These are phyloP conservation scores for Cheilinus undulatus DNA, from an alignment of 2,113 vertebrate genomes.

Conservation along the genomic window DNA sequence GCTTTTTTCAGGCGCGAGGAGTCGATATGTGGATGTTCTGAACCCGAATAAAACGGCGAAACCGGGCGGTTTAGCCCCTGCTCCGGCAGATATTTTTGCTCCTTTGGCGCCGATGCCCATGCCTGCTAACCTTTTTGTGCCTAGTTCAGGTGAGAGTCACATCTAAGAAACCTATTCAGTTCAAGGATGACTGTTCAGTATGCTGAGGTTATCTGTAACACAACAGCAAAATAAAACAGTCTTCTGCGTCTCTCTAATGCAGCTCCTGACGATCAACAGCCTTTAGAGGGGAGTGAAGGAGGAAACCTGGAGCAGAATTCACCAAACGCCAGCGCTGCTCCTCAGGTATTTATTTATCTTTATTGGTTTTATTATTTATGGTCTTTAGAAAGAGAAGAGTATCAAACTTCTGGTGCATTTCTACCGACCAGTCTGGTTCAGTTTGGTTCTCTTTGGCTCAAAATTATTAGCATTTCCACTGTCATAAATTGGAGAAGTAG, in stretches of 20 bases:
- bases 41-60: conserved; percentile 87
- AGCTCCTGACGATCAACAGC: conserved; percentile 87
- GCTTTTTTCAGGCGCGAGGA: conserved; percentile 79
- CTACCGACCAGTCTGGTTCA: too few species aligned
- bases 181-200: background rate
- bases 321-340: conserved; percentile 64
- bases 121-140: conserved; percentile 89
- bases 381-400: too few species aligned
- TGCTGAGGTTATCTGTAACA: background rate
- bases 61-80: conserved; percentile 77
- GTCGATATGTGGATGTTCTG: conserved; percentile 93
- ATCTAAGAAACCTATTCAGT: rapidly evolving
- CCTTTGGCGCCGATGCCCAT: conserved; percentile 94
- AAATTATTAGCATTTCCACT: too few species aligned
- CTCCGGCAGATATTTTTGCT: conserved; percentile 93
- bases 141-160: conserved; percentile 86
- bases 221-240: background rate
- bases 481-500: too few species aligned
- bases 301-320: conserved; percentile 73
- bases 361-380: background rate
- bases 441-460: too few species aligned
- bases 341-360: conserved; percentile 62
- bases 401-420: too few species aligned
- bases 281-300: conserved; percentile 81
- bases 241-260: too few species aligned